Evolutionary conservation across 2,113 vertebrate species (phyloP).

Genomic region (Xiphophorus maculatus): DNA sequence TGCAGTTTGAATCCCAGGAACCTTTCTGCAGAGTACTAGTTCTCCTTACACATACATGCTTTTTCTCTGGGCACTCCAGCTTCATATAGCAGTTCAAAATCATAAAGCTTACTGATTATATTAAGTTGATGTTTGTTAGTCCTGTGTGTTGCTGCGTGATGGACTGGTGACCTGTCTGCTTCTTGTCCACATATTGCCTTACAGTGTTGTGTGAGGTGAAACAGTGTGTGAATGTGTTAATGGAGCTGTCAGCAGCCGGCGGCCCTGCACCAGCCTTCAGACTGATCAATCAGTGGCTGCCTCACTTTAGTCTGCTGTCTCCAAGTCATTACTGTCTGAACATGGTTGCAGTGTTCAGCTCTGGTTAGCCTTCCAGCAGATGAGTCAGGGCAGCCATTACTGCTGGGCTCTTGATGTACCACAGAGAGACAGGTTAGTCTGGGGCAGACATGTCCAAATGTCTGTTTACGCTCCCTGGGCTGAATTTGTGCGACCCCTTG

Average conservation of each 20-base stretch:
- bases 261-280: slow-evolving; percentile 4
- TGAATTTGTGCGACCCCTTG: too few species aligned
- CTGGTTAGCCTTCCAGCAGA: slow-evolving; percentile 42
- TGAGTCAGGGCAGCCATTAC: slow-evolving; percentile 47
- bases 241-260: slow-evolving; percentile 13
- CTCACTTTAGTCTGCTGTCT: slow-evolving; percentile 41
- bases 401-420: neutral
- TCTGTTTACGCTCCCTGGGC: too few species aligned
- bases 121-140: neutral
- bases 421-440: neutral
- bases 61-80: too few species aligned
- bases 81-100: too few species aligned
- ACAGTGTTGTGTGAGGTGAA: neutral
- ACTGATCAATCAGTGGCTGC: slow-evolving; percentile 39
- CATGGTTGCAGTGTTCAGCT: slow-evolving; percentile 25
- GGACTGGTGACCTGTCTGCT: neutral
- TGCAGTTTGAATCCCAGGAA: neutral
- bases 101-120: too few species aligned
- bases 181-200: too few species aligned
- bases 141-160: neutral
- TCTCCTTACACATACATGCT: too few species aligned
- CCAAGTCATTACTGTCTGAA: slow-evolving; percentile 46
- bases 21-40: too few species aligned
- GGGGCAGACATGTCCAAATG: too few species aligned
- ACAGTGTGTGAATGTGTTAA: slow-evolving; percentile 8